Conservation (phyloP, 2,888 invertebrate species). For the Liopterus haemorrhoidalis region DNA sequence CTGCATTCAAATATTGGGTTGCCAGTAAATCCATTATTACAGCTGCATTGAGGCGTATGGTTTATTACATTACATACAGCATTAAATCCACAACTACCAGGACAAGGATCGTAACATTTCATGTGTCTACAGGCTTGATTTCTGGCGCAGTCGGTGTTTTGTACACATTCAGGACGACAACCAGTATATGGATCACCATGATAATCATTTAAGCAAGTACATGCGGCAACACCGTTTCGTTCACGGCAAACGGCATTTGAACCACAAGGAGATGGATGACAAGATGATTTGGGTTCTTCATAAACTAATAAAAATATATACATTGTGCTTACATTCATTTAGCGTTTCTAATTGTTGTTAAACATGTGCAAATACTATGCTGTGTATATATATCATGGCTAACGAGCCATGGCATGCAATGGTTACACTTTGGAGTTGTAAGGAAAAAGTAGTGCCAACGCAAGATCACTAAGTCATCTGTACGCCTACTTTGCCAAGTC, state of each 20-base stretch:
- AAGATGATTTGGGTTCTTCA: conserved; percentile 64
- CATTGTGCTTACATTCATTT: no score
- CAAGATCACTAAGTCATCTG: no score
- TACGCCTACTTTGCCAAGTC: no score
- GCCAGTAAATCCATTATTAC: conserved; percentile 65
- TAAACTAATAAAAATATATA: no score
- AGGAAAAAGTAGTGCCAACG: no score
- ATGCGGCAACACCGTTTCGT: conserved; percentile 68
- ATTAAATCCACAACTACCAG: conserved; percentile 69
- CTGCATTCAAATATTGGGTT: conserved; percentile 63
- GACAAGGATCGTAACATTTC: conserved; percentile 74
- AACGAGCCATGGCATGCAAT: no score
- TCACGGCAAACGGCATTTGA: conserved; percentile 72
- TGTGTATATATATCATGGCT: no score
- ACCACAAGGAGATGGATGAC: conserved; percentile 74
- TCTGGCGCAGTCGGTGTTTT: conserved; percentile 68
- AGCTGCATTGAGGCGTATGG: conserved; percentile 72
- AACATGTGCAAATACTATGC: no score
- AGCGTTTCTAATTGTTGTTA: no score
- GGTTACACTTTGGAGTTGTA: no score
- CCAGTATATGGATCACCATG: conserved; percentile 72
- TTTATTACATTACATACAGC: conserved; percentile 69
- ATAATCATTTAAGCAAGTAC: conserved; percentile 67
- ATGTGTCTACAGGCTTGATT: conserved; percentile 69
- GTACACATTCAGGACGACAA: conserved; percentile 75